Base-by-base conservation (phyloP, 2,888 invertebrate genomes). In the Nomada ferruginata region DNA sequence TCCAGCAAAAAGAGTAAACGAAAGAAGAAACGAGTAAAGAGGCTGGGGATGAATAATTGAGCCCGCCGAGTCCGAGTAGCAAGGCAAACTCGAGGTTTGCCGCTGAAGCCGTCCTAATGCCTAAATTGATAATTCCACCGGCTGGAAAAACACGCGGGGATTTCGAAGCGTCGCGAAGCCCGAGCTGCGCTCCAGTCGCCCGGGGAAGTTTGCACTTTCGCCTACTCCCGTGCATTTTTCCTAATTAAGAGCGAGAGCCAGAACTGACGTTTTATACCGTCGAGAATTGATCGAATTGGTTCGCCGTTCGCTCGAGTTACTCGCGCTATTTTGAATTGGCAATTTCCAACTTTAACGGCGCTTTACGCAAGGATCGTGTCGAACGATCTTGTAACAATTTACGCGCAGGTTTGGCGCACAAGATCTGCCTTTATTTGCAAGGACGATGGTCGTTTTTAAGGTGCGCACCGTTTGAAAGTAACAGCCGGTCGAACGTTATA, bases 21-120 rank as follows among this genome's bases (percentile, higher is more conserved):
- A 83, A 81, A 77, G 82, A 79, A 86, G 81, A 66, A 71, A 60
- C 74, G 72, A 66, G 75, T 72, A 78, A 73, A 79, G 75, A 15
- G 47, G 20, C 74, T 50, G 75, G 76, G 81, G 87, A 90, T 91
- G 90, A 91, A 90, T 91, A 91, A 91, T 90, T 90, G 89, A 89
- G 88, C 86, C 87, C 83, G 74, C 84, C 79, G 87, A 86, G 87
- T 84, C 79, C 84, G 77, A 83, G 78, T 79, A 79, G 84, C 83
- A 85, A 88, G 83, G 86, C 87, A 89, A 90, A 88, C 88, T 84
- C 76, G 71, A 80, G 55, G 52, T 65, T 71, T 63, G 76, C 73
- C 68, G 70, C 68, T 66, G 79, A 53, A 89, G 85, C 86, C 81
- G 86, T 82, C 83, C 85, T 89, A 89, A 89, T 89, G 79, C 81